Evolutionary conservation across 2,113 vertebrate species (phyloP), one percentile per base, ranked within the genome.

Genomic region (Lethenteron reissneri): DNA sequence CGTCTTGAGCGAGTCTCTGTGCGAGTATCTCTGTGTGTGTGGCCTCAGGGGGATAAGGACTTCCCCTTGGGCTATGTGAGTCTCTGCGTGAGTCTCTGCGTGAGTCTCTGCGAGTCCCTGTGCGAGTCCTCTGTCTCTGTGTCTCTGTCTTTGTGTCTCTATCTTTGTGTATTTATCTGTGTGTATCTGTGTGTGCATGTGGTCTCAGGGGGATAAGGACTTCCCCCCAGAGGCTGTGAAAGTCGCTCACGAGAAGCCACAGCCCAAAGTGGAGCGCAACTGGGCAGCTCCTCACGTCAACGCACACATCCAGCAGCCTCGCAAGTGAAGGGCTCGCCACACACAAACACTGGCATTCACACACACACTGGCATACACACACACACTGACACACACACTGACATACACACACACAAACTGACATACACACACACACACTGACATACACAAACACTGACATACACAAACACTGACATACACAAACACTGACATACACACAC

Each of bases 211-310:
- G 2, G 90, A 99, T 80, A 94, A 89, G 78, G 94, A 99, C 82
- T 99, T 99, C 80, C 89, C n/a, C 59, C 92, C 92, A 1, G 91
- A 88, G 1, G 94, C 94, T 0, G 94, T 92, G 57, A 92, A 99
- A 81, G 94, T 97, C 78, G 94, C 94, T 72, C 94, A 99, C 80
- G 89, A 92, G 80, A 99, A 99, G 79, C 94, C 94, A n/a, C 87
- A 89, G 73, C 88, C 94, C 59, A 79, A 87, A 62, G 82, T 92
- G 74, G 85, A 91, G 75, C 96, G 92, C 89, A 69, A 80, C 86
- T 56, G 62, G 64, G 72, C 80, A 3, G 71, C 79, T 0, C 85
- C 88, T 13, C 87, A 91, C 12, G 75, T 87, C 78, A 87, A 88
- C 70, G 92, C 88, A 79, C 84, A 92, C 73, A 99, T 99, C 82